Evolutionary conservation across 2,113 vertebrate genomes (phyloP), one percentile per base, ranked within the genome.

Genomic region (Columba janthina): DNA sequence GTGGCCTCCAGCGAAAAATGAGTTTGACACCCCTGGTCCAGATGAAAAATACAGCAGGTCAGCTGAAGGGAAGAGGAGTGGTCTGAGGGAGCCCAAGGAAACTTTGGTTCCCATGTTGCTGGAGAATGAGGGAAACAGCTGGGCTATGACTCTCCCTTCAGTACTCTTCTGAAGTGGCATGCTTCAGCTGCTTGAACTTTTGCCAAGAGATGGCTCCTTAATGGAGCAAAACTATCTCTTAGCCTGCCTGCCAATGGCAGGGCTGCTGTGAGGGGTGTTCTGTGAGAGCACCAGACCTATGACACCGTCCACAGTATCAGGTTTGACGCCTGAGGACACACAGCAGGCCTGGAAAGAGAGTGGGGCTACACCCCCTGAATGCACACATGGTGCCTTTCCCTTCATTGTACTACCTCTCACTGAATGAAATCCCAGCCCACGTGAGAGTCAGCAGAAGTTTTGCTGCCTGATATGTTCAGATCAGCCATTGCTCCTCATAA

Each of bases 171-270:
- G 58, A 86, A 93, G 85, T 42, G 81, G 65, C 88, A 5, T 9
- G 51, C 71, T 85, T 95, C 75, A 73, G 75, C 92, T 91, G 54
- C 66, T 88, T 73, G 66, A 91, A 61, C 32, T 38, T 88, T 94
- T 65, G 67, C 95, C 74, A 88, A 66, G 54, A 83, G 29, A 46
- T 76, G 64, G n/a, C n/a, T 95, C 46, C 67, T 66, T 79, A 83
- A 38, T 15, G 85, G 58, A 93, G 85, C 40, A 91, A 79, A 94
- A 28, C 32, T 40, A 1, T 58, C 26, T 64, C 44, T 60, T 29
- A 65, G 8, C 13, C 42, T 1, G 12, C 16, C 21, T 75, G 66
- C 28, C 81, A 3, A 3, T 62, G 28, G 64, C 71, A 65, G 58
- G 58, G 40, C 82, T 85, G 54, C n/a, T 40, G 46, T 32, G 25